Evolutionary conservation across 2,113 vertebrate genomes (phyloP).

Genomic region (Oreotrochilus melanogaster): DNA sequence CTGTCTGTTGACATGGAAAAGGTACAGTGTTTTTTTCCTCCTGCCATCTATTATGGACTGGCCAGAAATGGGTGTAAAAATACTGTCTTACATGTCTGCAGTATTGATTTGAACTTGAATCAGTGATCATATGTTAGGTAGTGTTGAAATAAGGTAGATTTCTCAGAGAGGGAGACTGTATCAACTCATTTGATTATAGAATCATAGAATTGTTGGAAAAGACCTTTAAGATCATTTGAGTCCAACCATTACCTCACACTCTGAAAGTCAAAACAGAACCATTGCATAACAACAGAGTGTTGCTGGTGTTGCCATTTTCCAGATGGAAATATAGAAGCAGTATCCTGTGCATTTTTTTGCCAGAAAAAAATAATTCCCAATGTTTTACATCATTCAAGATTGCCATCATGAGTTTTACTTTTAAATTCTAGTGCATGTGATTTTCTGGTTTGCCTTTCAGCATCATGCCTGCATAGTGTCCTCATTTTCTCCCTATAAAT

Average conservation of each 20-base stretch:
- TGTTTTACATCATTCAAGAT: neutral
- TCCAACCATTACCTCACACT: neutral
- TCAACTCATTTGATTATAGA: neutral
- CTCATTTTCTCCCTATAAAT: neutral
- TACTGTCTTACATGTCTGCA: neutral
- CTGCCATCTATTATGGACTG: neutral
- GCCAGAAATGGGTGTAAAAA: neutral
- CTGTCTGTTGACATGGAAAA: conserved; percentile 99
- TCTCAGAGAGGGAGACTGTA: neutral
- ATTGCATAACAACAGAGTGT: neutral
- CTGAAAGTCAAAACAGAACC: neutral
- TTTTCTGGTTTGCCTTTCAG: neutral
- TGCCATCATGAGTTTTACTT: neutral
- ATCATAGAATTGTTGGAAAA: no score
- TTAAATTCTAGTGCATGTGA: neutral
- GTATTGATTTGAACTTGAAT: neutral
- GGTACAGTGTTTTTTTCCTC: conserved; percentile 79
- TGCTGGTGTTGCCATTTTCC: neutral
- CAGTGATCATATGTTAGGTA: neutral
- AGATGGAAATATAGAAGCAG: neutral
- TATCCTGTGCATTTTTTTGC: neutral
- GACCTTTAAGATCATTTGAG: no score
- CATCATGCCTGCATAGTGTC: neutral
- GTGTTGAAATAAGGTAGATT: neutral
- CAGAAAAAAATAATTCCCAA: neutral